These are phyloP conservation scores for Eidolon dupreanum DNA, from an alignment of 2,797 vertebrate species.

Conservation along the genomic window DNA sequence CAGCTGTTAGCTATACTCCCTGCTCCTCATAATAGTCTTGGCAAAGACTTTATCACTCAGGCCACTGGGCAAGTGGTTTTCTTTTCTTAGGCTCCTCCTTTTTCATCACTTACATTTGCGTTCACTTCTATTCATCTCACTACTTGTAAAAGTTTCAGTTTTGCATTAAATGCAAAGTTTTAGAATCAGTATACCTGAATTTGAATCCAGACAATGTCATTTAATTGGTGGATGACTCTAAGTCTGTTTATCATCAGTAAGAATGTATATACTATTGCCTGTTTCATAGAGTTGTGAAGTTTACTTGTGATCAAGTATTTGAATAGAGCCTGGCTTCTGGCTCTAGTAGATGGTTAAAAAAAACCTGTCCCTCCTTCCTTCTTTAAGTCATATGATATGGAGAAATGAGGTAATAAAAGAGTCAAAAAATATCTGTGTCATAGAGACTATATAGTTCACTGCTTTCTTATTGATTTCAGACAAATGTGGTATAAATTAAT, in stretches of 20 bases:
- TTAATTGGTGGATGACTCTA: not conserved
- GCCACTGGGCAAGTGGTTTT: not conserved
- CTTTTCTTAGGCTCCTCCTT: not conserved
- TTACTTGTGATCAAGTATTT: not conserved
- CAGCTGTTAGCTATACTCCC: not conserved
- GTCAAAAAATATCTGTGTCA: not conserved
- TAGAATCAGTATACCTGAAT: not conserved
- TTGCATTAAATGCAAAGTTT: not conserved
- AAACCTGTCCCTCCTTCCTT: not conserved
- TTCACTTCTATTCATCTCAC: not conserved
- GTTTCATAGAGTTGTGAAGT: not conserved
- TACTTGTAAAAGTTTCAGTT: not conserved
- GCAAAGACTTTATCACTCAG: not conserved
- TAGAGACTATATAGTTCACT: not conserved
- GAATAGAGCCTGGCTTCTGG: not conserved
- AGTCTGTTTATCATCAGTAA: not conserved
- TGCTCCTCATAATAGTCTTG: not conserved
- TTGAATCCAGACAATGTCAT: not conserved
- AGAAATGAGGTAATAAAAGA: not conserved
- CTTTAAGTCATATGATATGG: not conserved
- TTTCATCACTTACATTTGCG: not conserved
- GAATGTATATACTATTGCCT: not conserved
- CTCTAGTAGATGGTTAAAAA: not conserved
- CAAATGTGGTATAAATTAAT: not conserved
- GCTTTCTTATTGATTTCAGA: constrained; percentile 33